Base-by-base conservation (phyloP, 1,140 invertebrate genomes). In the Heliconius hewitsoni region DNA sequence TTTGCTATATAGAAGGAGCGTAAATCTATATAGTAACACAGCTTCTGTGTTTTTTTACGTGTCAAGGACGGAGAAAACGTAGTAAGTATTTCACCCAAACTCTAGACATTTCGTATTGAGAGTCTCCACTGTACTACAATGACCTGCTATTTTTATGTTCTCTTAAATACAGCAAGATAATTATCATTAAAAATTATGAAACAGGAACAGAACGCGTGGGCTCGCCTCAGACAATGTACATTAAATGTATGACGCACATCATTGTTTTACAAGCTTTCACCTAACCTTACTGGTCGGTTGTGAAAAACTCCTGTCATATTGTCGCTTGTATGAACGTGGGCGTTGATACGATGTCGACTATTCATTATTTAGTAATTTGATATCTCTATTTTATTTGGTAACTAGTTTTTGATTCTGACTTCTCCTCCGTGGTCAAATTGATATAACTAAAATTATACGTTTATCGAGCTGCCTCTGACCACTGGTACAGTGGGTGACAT, bases 141-240 rank as follows among this genome's bases (percentile, higher is more conserved):
- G 18, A 19, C 50, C 18, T 19, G 50, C 50, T 19, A 19, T 52
- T 52, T 52, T 52, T 52, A 52, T 8, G 18, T 52, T 6, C 18
- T 52, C 50, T 52, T 52, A 52, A 52, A 18, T 18, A 52, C 50
- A 52, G 18, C 18, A 19, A 52, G 23, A 66, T 66, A 30, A 66
- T 66, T 66, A 66, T 66, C 60, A 30, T 66, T 30, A 66, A 66
- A 66, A 66, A 66, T 66, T 66, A 66, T 66, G 60, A 66, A 66
- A 66, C 60, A 66, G 60, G 60, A 60, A 66, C 60, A 27, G 27
- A 27, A 27, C n/a, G 60, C 60, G 60, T 66, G 60, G 60, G 60
- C 60, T 5, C 13, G 60, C 27, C 27, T 13, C 60, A 30, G 16
- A 66, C 60, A 66, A 66, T 66, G 60, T 66, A 60, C 19, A 23